These are phyloP conservation scores for Drosophila aff. DNA, from an alignment of 1,140 invertebrate species.

Conservation along the genomic window DNA sequence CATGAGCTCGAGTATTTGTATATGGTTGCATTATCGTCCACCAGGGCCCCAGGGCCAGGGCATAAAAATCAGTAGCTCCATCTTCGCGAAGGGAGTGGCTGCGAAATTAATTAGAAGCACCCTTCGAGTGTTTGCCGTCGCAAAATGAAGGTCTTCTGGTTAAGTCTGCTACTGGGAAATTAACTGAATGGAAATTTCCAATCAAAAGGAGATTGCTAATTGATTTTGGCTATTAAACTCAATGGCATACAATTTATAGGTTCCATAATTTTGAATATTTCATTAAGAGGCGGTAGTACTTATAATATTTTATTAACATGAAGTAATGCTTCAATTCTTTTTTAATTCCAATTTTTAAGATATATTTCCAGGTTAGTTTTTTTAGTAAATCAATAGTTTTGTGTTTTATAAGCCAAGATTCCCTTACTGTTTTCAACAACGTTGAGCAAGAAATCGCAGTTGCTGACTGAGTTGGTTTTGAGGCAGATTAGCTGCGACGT, in stretches of 20 bases:
- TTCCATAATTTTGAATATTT: not conserved
- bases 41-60: slow-evolving; percentile 19
- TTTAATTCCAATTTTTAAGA: not conserved
- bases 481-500: slow-evolving; percentile 18
- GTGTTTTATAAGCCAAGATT: not conserved
- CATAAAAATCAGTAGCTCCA: slow-evolving; percentile 70
- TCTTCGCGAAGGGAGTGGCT: slow-evolving; percentile 31
- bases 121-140: slow-evolving; percentile 11
- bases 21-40: slow-evolving; percentile 26
- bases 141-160: not conserved
- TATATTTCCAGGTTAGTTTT: too few relatives aligned
- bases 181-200: slow-evolving; percentile 9
- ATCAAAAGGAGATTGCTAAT: slow-evolving; percentile 16
- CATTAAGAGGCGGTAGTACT: not conserved
- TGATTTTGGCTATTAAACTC: slow-evolving; percentile 1
- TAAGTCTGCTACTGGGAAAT: slow-evolving; percentile 1
- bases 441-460: slow-evolving; percentile 10
- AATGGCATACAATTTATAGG: slow-evolving; percentile 1
- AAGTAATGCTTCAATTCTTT: not conserved
- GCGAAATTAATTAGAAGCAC: slow-evolving; percentile 72
- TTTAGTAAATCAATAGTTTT: not conserved
- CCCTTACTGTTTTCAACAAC: not conserved
- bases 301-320: not conserved
- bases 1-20: slow-evolving; percentile 43
- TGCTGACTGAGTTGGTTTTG: slow-evolving; percentile 6